phyloP scores from a whole-genome alignment of 2,113 vertebrate species.

The Narcine bancroftii region DNA sequence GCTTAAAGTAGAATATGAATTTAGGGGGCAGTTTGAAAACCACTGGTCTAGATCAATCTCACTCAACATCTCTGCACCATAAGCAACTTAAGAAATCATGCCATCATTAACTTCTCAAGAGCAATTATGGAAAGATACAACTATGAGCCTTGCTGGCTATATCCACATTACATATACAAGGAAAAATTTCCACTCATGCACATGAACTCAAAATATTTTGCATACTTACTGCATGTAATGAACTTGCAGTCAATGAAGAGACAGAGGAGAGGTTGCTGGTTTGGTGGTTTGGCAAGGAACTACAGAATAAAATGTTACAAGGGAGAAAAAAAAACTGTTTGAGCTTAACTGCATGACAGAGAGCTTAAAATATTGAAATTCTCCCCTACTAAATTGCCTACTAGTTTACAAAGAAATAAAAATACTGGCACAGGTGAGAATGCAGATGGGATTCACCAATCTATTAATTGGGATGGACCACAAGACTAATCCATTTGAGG shows the following conservation, averaged over 20 bases:
- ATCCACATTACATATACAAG: too few relatives aligned
- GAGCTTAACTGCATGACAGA: not conserved
- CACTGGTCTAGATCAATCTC: too few relatives aligned
- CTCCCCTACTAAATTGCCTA: not conserved
- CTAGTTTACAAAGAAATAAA: not conserved
- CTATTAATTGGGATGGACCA: too few relatives aligned
- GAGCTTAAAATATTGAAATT: not conserved
- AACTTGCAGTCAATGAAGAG: slow-evolving; percentile 64
- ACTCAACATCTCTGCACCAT: too few relatives aligned
- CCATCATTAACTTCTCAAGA: too few relatives aligned
- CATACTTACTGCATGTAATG: slow-evolving; percentile 72
- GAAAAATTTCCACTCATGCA: too few relatives aligned
- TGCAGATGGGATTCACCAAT: too few relatives aligned
- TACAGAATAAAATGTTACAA: slow-evolving; percentile 43
- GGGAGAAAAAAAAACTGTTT: not conserved
- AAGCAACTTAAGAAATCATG: too few relatives aligned
- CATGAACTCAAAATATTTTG: not conserved
- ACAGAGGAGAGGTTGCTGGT: slow-evolving; percentile 70
- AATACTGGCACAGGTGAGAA: not conserved
- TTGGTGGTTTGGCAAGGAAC: slow-evolving; percentile 63
- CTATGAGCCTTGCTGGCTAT: too few relatives aligned
- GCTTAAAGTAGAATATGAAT: too few relatives aligned
- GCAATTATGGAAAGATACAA: too few relatives aligned
- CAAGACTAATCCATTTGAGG: not conserved
- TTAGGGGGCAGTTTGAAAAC: too few relatives aligned